Conservation (phyloP, 2,113 vertebrate species). For the Spea multiplicata region DNA sequence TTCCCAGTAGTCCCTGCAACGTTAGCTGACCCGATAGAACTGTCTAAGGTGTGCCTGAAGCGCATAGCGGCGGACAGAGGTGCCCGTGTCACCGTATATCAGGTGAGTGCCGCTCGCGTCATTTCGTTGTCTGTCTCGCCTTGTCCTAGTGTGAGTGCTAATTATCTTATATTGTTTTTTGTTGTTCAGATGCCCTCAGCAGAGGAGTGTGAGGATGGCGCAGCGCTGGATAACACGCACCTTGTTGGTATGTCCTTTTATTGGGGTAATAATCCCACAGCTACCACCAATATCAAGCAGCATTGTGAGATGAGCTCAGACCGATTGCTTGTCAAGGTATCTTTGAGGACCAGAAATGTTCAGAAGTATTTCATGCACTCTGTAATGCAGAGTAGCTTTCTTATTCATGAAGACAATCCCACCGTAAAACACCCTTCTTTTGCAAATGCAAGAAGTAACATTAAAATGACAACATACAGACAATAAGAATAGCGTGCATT, state of each 20-base stretch:
- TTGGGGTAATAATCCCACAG: too few species aligned
- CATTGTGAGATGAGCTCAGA: too few species aligned
- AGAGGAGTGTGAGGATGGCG: conserved; percentile 59
- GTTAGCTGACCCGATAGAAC: conserved; percentile 71
- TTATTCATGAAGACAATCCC: too few species aligned
- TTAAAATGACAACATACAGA: too few species aligned
- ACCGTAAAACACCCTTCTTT: too few species aligned
- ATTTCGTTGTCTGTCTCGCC: not conserved
- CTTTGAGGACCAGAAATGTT: too few species aligned
- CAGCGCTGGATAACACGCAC: conserved; percentile 58
- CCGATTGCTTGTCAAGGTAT: too few species aligned
- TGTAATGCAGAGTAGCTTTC: too few species aligned
- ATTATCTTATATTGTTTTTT: not conserved
- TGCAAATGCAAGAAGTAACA: too few species aligned
- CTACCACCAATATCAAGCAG: too few species aligned
- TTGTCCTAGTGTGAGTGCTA: not conserved
- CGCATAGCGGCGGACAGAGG: conserved; percentile 75
- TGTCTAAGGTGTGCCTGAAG: conserved; percentile 70
- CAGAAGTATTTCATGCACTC: too few species aligned
- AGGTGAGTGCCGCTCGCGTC: conserved; percentile 61
- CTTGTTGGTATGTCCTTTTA: conserved; percentile 64
- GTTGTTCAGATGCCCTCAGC: conserved; percentile 56
- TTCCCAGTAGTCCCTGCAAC: conserved; percentile 71
- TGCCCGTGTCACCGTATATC: conserved; percentile 71
- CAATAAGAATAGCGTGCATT: too few species aligned